Evolutionary conservation across 2,888 invertebrate genomes (phyloP), one percentile per base, ranked within the genome.

Genomic region (Lasioglossum malachurum): DNA sequence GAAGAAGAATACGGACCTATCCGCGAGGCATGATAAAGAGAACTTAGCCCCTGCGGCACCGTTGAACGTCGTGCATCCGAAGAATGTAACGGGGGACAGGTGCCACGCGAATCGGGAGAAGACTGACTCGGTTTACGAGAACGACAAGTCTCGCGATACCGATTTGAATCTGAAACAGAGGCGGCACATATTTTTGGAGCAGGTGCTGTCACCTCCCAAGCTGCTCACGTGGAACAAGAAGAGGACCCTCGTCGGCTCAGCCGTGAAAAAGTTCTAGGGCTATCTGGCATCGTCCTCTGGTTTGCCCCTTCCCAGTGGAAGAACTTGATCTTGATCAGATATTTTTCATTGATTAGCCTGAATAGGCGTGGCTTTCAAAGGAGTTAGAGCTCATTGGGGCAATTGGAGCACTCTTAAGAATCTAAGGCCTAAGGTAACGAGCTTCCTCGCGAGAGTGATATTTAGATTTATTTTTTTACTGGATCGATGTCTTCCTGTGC

Each of bases 151-250:
- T 35, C 87, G 85, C 69, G 84, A 84, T 78, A 82, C 80, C 57
- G 87, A 84, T 75, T 95, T 95, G 91, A 95, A 95, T 89, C 93
- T 96, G 27, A 96, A 96, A 88, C 96, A 96, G 80, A 96, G 96
- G 90, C 94, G 96, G 90, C 96, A 96, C 83, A 91, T 96, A 88
- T 96, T 96, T 93, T 95, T 96, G 93, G 96, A 96, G 93, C 96
- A 96, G 95, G 96, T 96, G 80, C 94, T 96, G 86, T 96, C 96
- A 87, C 96, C 96, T 75, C 96, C 96, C 81, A 96, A 96, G 94
- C 96, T 96, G 88, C 96, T 96, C 88, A 93, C 91, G 19, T 95
- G 95, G 94, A 93, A 92, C 31, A 95, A 94, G 88, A 93, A 92
- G 80, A 91, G 92, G 75, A 93, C 93, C 27, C 90, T 94, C 27